phyloP scores from a whole-genome alignment of 2,888 invertebrate species.

The Tipula lateralis region DNA sequence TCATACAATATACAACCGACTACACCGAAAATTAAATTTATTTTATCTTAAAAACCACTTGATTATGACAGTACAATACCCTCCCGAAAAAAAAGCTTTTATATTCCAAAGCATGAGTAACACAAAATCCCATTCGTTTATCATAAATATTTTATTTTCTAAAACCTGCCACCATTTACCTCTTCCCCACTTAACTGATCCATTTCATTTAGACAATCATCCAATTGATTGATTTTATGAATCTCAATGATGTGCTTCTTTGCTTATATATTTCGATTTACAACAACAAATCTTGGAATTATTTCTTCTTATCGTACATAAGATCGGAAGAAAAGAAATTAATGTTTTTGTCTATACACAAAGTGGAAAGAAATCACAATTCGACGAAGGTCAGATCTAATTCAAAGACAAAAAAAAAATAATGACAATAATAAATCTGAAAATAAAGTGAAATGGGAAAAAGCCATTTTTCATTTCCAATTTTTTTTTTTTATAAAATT shows the following conservation, averaged over 20 bases:
- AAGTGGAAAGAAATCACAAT: constrained; percentile 11
- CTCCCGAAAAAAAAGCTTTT: neutral
- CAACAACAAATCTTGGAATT: no score
- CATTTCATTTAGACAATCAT: constrained; percentile 9
- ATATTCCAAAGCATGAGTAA: neutral
- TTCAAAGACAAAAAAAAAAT: neutral
- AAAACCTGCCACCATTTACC: neutral
- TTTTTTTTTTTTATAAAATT: neutral
- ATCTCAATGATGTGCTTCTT: neutral
- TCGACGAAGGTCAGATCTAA: neutral
- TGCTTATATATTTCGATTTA: no score
- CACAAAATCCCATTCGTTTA: neutral
- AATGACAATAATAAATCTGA: neutral
- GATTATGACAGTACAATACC: neutral
- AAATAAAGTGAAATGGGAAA: neutral
- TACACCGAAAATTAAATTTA: neutral
- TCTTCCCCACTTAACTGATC: neutral
- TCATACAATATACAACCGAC: neutral
- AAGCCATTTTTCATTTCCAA: neutral
- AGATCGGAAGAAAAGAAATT: neutral
- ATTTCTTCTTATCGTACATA: neutral
- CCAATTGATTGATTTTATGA: constrained; percentile 19
- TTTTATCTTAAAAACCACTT: neutral
- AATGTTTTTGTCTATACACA: neutral
- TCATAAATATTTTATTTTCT: neutral